phyloP scores from a whole-genome alignment of 2,113 vertebrate genomes.

The Eulemur rufifrons region DNA sequence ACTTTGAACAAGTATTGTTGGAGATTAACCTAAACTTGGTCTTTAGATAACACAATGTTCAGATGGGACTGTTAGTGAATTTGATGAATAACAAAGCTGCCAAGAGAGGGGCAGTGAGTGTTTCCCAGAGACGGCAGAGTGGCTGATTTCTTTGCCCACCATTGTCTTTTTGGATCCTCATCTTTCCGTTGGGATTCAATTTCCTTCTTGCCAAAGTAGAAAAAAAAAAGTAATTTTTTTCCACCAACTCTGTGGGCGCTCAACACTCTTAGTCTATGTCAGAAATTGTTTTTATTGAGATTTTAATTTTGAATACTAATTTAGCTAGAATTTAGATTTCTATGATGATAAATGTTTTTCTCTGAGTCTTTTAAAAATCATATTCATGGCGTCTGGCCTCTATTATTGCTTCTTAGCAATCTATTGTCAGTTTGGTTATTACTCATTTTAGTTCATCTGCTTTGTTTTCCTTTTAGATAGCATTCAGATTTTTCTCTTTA shows the following conservation, averaged over 20 bases:
- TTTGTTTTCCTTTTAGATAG: neutral
- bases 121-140: neutral
- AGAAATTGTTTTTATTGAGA: neutral
- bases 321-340: neutral
- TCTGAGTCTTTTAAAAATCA: neutral
- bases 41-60: neutral
- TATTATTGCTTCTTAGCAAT: neutral
- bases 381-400: neutral
- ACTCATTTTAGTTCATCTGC: neutral
- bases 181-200: neutral
- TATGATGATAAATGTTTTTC: neutral
- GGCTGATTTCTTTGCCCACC: neutral
- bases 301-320: neutral
- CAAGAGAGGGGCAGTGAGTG: neutral
- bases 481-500: neutral
- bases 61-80: neutral
- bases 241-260: neutral
- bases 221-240: neutral
- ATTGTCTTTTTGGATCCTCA: neutral
- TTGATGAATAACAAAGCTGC: neutral
- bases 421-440: neutral
- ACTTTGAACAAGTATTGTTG: neutral
- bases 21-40: neutral
- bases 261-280: neutral
- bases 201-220: neutral